Evolutionary conservation across 2,797 vertebrate species (phyloP).

Genomic region (Eulemur coronatus): DNA sequence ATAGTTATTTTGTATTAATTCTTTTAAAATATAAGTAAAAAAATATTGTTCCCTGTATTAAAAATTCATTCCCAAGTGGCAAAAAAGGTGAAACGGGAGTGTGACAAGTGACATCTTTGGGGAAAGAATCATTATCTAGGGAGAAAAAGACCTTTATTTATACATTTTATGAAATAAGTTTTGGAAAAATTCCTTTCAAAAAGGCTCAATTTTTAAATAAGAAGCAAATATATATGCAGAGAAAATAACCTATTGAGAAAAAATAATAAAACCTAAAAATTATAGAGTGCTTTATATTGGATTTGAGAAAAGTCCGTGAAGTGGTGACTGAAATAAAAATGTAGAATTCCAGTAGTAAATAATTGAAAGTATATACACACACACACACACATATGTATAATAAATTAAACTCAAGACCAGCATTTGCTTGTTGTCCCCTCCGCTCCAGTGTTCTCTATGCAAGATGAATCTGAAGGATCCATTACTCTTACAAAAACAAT

Average conservation of each 20-base stretch:
- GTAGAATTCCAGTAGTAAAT: background rate
- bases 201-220: constrained; percentile 37
- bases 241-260: constrained; percentile 14
- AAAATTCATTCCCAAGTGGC: background rate
- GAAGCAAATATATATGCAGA: background rate
- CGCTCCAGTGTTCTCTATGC: background rate
- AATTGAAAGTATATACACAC: background rate
- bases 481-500: background rate
- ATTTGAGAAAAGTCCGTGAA: background rate
- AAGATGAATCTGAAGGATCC: background rate
- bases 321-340: constrained; percentile 5
- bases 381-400: background rate
- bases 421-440: background rate
- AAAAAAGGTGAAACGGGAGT: background rate
- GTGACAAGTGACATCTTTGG: background rate
- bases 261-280: constrained; percentile 30
- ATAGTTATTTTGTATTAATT: background rate
- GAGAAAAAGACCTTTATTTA: background rate
- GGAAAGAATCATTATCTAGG: background rate
- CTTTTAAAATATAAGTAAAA: background rate
- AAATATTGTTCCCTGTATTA: background rate
- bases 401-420: background rate
- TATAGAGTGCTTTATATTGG: background rate
- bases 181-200: background rate
- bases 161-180: constrained; percentile 29